These are phyloP conservation scores for Zootermopsis nevadensis DNA, from an alignment of 2,888 invertebrate genomes.

Conservation along the genomic window DNA sequence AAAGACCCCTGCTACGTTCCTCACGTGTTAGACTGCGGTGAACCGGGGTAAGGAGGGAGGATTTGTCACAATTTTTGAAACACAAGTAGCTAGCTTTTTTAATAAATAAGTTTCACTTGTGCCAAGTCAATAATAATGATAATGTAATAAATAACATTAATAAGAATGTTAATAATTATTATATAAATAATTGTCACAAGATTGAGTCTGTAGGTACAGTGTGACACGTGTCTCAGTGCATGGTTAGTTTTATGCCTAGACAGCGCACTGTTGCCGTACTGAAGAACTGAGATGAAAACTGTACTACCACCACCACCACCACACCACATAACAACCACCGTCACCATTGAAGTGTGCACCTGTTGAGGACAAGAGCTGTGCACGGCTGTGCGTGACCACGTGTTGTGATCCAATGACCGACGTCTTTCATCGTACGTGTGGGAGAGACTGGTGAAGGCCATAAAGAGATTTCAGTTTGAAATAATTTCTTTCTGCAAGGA, in stretches of 20 bases:
- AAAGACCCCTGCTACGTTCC: constrained; percentile 27
- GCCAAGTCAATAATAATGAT: constrained; percentile 40
- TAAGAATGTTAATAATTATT: constrained; percentile 18
- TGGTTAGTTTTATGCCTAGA: constrained; percentile 26
- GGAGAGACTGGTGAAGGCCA: constrained; percentile 25
- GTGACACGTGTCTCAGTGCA: neutral
- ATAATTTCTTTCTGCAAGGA: neutral
- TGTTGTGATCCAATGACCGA: constrained; percentile 43
- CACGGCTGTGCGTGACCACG: constrained; percentile 16
- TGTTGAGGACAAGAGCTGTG: constrained; percentile 30
- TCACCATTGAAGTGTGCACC: constrained; percentile 29
- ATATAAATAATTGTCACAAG: constrained; percentile 11
- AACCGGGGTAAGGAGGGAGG: constrained; percentile 25
- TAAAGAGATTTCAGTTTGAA: neutral
- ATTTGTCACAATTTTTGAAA: constrained; percentile 32
- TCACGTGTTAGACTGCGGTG: constrained; percentile 1
- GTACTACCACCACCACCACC: neutral
- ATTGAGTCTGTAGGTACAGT: constrained; percentile 13
- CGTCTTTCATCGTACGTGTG: constrained; percentile 45
- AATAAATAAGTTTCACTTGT: constrained; percentile 44
- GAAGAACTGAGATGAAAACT: neutral
- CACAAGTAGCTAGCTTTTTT: constrained; percentile 42
- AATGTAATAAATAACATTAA: constrained; percentile 29
- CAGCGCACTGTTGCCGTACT: constrained; percentile 15
- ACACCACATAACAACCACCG: constrained; percentile 12